Evolutionary conservation across 2,797 vertebrate genomes (phyloP).

Genomic region (Protosalanx chinensis): DNA sequence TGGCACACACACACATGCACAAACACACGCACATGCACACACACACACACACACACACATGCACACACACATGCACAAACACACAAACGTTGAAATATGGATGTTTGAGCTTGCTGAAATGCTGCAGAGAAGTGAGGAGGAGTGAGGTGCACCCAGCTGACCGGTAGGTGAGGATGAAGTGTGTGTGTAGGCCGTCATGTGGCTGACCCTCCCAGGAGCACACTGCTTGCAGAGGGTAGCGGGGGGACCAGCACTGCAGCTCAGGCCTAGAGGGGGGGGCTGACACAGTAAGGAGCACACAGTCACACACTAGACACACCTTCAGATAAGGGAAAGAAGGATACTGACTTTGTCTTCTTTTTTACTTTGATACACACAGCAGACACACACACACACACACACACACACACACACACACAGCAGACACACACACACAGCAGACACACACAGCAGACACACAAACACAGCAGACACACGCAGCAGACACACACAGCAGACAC

Average conservation of each 20-base stretch:
- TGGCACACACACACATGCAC: slow-evolving; percentile 26
- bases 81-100: slow-evolving; percentile 9
- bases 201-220: slow-evolving; percentile 67
- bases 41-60: slow-evolving; percentile 14
- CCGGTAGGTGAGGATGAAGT: slow-evolving; percentile 69
- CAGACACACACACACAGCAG: neutral
- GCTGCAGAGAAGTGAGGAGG: neutral
- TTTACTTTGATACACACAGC: neutral
- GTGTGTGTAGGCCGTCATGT: slow-evolving; percentile 37
- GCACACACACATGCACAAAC: slow-evolving; percentile 9
- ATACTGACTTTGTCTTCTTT: neutral
- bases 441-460: too few relatives aligned
- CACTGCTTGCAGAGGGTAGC: slow-evolving; percentile 61
- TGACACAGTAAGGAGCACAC: slow-evolving; percentile 26
- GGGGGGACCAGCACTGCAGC: slow-evolving; percentile 66
- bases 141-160: slow-evolving; percentile 25
- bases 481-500: too few relatives aligned
- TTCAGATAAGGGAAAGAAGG: neutral
- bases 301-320: slow-evolving; percentile 4
- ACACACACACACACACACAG: neutral
- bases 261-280: slow-evolving; percentile 48
- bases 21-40: slow-evolving; percentile 2
- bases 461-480: too few relatives aligned
- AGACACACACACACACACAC: neutral
- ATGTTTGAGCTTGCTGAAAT: neutral